Evolutionary conservation across 1,140 invertebrate genomes (phyloP), one percentile per base, ranked within the genome.

Genomic region (Scaptomyza pallida): DNA sequence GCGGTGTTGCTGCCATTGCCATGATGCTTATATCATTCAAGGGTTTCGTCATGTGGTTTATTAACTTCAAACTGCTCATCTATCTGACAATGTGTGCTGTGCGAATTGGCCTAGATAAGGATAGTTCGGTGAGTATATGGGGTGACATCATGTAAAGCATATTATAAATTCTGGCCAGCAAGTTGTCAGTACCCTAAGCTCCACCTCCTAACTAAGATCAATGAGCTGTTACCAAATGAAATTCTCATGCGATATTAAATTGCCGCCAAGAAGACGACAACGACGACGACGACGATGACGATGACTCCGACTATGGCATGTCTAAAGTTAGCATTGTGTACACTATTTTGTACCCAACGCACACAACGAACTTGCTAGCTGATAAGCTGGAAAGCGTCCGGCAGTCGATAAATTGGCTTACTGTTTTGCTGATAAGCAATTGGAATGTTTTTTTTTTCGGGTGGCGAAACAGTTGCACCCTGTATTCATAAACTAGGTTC

Each of bases 11-110:
- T 4, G 64, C 90, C 16, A 85, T 90, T 0, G 54, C 89, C 5
- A 90, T 91, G 90, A 88, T 91, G 89, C 72, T 90, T 19, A 82
- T 91, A n/a, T 75, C 90, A 2, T 85, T 91, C 37, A 90, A 91
- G 55, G 90, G 90, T 13, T 91, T 90, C 50, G 30, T 91, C 13
- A 35, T 91, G 43, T 91, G 88, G 89, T 19, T 89, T 12, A 75
- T 91, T 3, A 91, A 91, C 72, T n/a, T 91, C 10, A 17, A 44
- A 2, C 41, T 91, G 47, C 51, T 82, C n/a, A 16, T 78, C 52
- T 79, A 74, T 56, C 44, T 91, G 13, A 13, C 88, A 2, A 40
- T 71, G 21, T 63, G 69, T 10, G 89, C 81, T 8, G 43, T 51
- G 3, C 71, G 26, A 37, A 89, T 91, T 61, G 52, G 33, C 13